These are phyloP conservation scores for Odobenus rosmarus DNA, from an alignment of 2,113 vertebrate genomes.

Conservation along the genomic window DNA sequence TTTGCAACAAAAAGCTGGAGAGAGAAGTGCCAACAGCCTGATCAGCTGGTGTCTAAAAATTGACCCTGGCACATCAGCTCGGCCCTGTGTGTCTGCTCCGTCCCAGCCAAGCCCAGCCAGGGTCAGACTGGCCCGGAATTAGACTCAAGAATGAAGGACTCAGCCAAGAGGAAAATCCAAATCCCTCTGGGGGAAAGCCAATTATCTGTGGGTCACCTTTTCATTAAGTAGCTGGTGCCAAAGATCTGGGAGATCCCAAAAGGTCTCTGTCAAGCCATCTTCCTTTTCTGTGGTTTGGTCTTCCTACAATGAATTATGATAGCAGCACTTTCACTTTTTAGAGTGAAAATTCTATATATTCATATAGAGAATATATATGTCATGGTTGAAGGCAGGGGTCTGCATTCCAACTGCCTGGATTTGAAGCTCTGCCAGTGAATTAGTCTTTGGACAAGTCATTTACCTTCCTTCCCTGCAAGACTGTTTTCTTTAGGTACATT, in stretches of 20 bases:
- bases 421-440: background rate
- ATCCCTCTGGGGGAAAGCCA: background rate
- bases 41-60: background rate
- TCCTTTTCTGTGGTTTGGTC: background rate
- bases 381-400: background rate
- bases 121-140: background rate
- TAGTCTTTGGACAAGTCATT: background rate
- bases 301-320: background rate
- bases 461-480: background rate
- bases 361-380: background rate
- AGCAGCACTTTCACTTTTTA: background rate
- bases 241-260: background rate
- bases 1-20: background rate
- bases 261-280: background rate
- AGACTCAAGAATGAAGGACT: background rate
- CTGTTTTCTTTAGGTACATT: background rate
- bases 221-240: background rate
- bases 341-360: too few species aligned
- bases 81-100: background rate
- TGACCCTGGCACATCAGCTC: background rate
- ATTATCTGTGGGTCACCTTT: background rate
- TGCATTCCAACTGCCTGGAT: background rate
- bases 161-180: background rate
- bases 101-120: background rate
- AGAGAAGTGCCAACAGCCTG: background rate